Evolutionary conservation across 2,113 vertebrate genomes (phyloP), one percentile per base, ranked within the genome.

Genomic region (Neolamprologus sp.): DNA sequence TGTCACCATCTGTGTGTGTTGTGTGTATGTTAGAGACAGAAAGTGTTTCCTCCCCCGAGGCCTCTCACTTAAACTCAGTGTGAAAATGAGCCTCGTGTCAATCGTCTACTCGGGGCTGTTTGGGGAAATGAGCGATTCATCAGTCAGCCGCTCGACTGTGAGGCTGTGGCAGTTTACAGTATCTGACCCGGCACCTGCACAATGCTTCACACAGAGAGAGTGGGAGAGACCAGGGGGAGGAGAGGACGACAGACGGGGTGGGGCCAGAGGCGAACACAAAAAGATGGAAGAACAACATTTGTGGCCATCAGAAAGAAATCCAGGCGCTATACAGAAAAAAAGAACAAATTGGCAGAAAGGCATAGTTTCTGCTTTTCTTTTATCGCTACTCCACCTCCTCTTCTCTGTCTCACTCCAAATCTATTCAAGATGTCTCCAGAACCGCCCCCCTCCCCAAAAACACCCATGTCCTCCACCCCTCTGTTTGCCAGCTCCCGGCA

Each of bases 11-110:
- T 65, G 13, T 81, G 90, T 85, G 83, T 65, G 85, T 37, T 80
- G 85, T 90, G 91, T 88, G 93, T 91, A 19, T 82, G 84, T 85
- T 75, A 85, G 87, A 87, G 84, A 89, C 88, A 87, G 89, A 93
- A 87, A 91, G 88, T 92, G 92, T 94, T 94, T 95, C 93, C 88
- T 93, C 93, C 92, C 93, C 86, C 3, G 89, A 92, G 93, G 92
- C 93, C 91, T 92, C 91, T 92, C 93, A 93, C 92, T 95, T 94
- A 90, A 92, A 90, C 93, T 91, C 83, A 40, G 88, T 92, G 93
- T 93, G 93, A 95, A 92, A 95, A 93, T 93, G 93, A 94, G 85
- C 87, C 88, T 90, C 94, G 90, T 86, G 93, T 95, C 95, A 94
- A 86, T 96, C 94, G 90, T 92, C 94, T 94, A 33, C 92, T 95